Evolutionary conservation across 2,113 vertebrate species (phyloP).

Genomic region (Apistogramma diplotaenia): DNA sequence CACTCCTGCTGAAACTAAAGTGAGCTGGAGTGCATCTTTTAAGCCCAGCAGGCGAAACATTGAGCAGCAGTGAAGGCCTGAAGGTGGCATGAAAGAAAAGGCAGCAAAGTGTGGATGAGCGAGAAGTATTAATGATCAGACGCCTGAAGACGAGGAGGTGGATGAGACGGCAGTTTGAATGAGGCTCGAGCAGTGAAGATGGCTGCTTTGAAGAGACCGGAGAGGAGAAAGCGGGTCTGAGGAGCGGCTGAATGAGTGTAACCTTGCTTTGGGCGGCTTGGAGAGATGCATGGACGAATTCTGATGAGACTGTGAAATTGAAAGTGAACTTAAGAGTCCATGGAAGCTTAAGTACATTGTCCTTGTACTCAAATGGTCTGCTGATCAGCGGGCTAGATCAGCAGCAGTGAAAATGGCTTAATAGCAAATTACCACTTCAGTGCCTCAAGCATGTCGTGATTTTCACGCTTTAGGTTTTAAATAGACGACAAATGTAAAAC

Average conservation of each 20-base stretch:
- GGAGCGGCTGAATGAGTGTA: not conserved
- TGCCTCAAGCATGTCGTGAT: not conserved
- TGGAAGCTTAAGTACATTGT: constrained; percentile 24
- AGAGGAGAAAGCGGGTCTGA: not conserved
- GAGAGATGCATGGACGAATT: constrained; percentile 7
- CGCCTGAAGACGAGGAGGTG: not conserved
- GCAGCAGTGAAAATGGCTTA: not conserved
- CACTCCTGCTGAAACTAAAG: not conserved
- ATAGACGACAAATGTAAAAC: not conserved
- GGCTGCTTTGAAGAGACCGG: not conserved
- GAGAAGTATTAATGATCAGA: not conserved
- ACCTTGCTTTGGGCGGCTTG: constrained; percentile 32
- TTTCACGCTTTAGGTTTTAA: not conserved
- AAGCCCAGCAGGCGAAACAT: constrained; percentile 12
- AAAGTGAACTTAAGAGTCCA: constrained; percentile 25
- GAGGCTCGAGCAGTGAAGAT: not conserved
- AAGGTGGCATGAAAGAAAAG: not conserved
- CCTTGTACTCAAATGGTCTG: constrained; percentile 10
- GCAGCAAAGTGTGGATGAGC: not conserved
- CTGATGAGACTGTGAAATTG: constrained; percentile 38
- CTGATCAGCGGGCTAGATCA: not conserved
- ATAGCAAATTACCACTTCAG: constrained; percentile 13
- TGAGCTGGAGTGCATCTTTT: constrained; percentile 18
- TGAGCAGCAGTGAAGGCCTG: not conserved
- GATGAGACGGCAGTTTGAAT: not conserved